Evolutionary conservation across 1,140 invertebrate genomes (phyloP), one percentile per base, ranked within the genome.

Genomic region (Neodiprion fabricii): DNA sequence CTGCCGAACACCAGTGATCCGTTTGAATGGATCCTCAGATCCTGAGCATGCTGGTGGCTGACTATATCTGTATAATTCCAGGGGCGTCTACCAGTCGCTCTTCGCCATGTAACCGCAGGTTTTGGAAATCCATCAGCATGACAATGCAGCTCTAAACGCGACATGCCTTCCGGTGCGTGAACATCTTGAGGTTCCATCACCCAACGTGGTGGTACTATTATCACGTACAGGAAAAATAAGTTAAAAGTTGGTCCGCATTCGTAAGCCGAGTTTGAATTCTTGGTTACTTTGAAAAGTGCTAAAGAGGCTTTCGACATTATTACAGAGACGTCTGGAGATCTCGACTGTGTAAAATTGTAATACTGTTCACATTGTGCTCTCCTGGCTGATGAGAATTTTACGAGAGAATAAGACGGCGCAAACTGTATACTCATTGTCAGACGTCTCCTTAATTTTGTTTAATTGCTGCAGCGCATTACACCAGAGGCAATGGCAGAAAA

Each of bases 101-200:
- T 94, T 76, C 93, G 94, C 97, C 97, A 99, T 9, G 94, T 94
- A 17, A 98, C 94, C 1, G 90, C 91, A 0, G 97, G 97, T 71
- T 93, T 92, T 0, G 97, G 97, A 82, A 97, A 96, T 1, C 97
- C 97, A 73, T 95, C 93, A 0, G 96, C 96, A 86, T 96, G 95
- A 81, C 97, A 99, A 83, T 98, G 94, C 1, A 99, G 87, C 8
- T 92, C 92, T 14, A 97, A 92, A 67, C 83, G 80, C 77, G 94
- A 93, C 82, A 96, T 92, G 1, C 95, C 95, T 7, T 96, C 93
- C 5, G 96, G 94, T 5, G 96, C 96, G 77, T 93, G 96, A 7
- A 94, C 92, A 82, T 98, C 96, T 79, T 92, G 91, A 0, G 97
- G 97, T 83, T 98, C 96, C 75, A 96, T 90, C 1, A 96, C 92